Percentiles rank a stretch among this genome's conserved stretches.
phyloP scores from a whole-genome alignment of 2,888 invertebrate species.

The Orthosia incerta region DNA sequence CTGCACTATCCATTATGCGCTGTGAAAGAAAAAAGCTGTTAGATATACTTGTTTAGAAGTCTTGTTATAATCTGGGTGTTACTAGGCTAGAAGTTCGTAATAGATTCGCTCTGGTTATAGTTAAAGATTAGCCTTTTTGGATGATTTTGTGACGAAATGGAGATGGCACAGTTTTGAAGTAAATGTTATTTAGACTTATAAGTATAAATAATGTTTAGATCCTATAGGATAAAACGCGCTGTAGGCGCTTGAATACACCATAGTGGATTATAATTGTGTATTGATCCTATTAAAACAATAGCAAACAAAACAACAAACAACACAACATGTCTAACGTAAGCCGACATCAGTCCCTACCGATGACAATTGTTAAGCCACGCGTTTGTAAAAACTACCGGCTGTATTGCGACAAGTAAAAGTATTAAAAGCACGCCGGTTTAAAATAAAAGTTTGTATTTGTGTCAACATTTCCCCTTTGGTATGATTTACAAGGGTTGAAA shows the following conservation, averaged over 20 bases:
- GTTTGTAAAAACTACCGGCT: conserved; percentile 44
- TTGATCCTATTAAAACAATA: conserved; percentile 2
- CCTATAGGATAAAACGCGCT: neutral
- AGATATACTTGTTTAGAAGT: too few relatives aligned
- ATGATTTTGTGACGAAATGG: neutral
- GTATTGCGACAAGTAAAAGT: conserved; percentile 44
- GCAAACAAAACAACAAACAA: conserved; percentile 26
- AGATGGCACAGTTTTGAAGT: neutral
- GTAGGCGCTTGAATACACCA: too few relatives aligned
- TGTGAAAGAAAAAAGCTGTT: conserved; percentile 75
- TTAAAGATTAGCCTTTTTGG: neutral
- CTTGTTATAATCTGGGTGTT: neutral
- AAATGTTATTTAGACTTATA: too few relatives aligned
- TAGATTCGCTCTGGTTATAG: neutral
- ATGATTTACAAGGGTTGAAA: conserved; percentile 75
- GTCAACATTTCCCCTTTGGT: conserved; percentile 69
- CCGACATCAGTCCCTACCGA: conserved; percentile 28
- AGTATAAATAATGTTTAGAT: too few relatives aligned
- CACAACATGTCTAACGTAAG: conserved; percentile 23
- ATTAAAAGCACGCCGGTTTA: conserved; percentile 54
- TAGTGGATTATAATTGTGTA: neutral
- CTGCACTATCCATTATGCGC: conserved; percentile 98
- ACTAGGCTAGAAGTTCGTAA: neutral
- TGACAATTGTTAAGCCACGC: conserved; percentile 36
- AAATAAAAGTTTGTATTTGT: conserved; percentile 69